Conservation (phyloP, 2,888 invertebrate species). For the Leucophenga maculata region DNA sequence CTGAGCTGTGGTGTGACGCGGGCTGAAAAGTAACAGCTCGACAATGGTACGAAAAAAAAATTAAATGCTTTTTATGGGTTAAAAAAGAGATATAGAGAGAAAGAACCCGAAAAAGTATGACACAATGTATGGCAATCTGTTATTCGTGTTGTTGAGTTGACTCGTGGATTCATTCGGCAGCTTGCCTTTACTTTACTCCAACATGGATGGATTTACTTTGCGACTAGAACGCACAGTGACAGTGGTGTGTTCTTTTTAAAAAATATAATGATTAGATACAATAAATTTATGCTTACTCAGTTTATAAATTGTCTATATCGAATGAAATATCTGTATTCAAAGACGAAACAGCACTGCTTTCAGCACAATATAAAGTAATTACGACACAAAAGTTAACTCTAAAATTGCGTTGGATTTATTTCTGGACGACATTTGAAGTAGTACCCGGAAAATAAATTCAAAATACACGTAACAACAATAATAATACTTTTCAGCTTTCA, state of each 20-base stretch:
- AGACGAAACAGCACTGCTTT: neutral
- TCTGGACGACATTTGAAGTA: too few species aligned
- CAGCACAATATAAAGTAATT: neutral
- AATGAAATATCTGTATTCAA: too few species aligned
- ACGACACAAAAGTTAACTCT: neutral
- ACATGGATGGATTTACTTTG: constrained; percentile 9
- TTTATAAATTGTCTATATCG: too few species aligned
- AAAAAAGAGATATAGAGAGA: neutral
- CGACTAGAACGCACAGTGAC: constrained; percentile 4
- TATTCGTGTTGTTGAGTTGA: neutral
- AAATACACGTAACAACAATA: neutral
- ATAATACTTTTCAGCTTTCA: neutral
- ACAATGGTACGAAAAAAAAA: constrained; percentile 2
- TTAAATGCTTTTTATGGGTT: neutral
- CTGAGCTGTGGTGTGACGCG: too few species aligned
- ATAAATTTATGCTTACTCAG: too few species aligned
- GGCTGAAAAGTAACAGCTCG: neutral
- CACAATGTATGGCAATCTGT: neutral
- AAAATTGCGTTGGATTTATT: neutral
- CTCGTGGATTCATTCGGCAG: constrained; percentile 21
- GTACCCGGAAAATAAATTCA: neutral
- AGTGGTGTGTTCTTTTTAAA: neutral
- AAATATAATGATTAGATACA: too few species aligned
- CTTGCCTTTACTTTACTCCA: neutral
- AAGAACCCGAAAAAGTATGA: neutral